Evolutionary conservation across 2,888 invertebrate species (phyloP).

Genomic region (Hypercompe scribonia): DNA sequence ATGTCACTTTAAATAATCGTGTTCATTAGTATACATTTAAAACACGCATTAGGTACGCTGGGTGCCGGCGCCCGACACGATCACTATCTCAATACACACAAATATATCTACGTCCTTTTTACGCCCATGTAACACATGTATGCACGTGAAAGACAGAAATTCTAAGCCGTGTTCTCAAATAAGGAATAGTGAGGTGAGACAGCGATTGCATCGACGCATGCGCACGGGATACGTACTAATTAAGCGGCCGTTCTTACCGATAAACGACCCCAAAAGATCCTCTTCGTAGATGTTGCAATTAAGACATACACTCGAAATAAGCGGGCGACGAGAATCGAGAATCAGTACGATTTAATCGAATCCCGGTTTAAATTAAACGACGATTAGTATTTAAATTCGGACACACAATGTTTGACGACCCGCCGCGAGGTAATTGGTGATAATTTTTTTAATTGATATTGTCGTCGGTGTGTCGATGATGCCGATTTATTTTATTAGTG

Average conservation of each 20-base stretch:
- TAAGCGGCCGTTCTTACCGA: constrained; percentile 68
- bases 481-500: constrained; percentile 61
- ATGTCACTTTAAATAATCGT: constrained; percentile 86
- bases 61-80: constrained; percentile 82
- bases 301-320: constrained; percentile 73
- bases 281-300: constrained; percentile 66
- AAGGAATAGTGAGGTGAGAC: constrained; percentile 78
- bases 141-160: constrained; percentile 57
- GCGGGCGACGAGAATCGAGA: constrained; percentile 64
- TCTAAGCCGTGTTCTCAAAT: constrained; percentile 54
- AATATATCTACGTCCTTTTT: constrained; percentile 66
- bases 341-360: constrained; percentile 72
- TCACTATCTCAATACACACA: constrained; percentile 69
- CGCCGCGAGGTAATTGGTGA: constrained; percentile 75
- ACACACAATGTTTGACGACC: constrained; percentile 70
- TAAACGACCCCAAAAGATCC: constrained; percentile 58
- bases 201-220: constrained; percentile 75
- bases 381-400: constrained; percentile 78
- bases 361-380: constrained; percentile 63
- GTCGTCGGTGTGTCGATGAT: constrained; percentile 52
- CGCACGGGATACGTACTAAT: constrained; percentile 80
- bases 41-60: constrained; percentile 82
- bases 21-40: constrained; percentile 86
- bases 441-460: constrained; percentile 78
- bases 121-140: constrained; percentile 27